Evolutionary conservation across 1,140 invertebrate genomes (phyloP).

Genomic region (Calosoma granatense): DNA sequence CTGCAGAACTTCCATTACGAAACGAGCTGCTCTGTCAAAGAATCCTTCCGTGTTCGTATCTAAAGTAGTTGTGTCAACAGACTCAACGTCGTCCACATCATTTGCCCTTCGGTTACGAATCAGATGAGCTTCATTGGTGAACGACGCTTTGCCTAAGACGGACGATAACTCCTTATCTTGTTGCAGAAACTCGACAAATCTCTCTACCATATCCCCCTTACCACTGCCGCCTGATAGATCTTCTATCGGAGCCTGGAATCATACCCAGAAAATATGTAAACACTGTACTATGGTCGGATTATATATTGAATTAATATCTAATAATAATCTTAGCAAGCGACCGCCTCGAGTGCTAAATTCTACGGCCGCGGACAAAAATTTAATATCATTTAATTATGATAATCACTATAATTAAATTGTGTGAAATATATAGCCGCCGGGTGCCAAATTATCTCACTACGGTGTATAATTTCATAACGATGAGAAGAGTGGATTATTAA

Average conservation of each 20-base stretch:
- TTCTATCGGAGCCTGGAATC: conserved; percentile 15
- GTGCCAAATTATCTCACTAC: too few species aligned
- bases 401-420: too few species aligned
- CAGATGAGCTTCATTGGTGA: conserved; percentile 8
- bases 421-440: too few species aligned
- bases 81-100: conserved; percentile 16
- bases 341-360: too few species aligned
- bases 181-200: conserved; percentile 25
- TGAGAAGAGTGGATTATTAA: too few species aligned
- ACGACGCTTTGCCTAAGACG: conserved; percentile 17
- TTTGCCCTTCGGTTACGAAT: conserved; percentile 19
- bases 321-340: too few species aligned
- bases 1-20: conserved; percentile 31
- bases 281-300: too few species aligned
- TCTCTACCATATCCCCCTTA: conserved; percentile 20
- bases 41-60: conserved; percentile 25
- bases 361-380: too few species aligned
- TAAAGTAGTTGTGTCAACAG: conserved; percentile 12
- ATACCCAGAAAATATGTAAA: too few species aligned
- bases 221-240: conserved; percentile 1
- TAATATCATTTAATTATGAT: too few species aligned
- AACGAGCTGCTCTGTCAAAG: conserved; percentile 32
- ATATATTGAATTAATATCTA: too few species aligned
- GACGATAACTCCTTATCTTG: conserved; percentile 25
- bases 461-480: too few species aligned